These are phyloP conservation scores for Ophiodon elongatus DNA, from an alignment of 2,113 vertebrate genomes.

Conservation along the genomic window DNA sequence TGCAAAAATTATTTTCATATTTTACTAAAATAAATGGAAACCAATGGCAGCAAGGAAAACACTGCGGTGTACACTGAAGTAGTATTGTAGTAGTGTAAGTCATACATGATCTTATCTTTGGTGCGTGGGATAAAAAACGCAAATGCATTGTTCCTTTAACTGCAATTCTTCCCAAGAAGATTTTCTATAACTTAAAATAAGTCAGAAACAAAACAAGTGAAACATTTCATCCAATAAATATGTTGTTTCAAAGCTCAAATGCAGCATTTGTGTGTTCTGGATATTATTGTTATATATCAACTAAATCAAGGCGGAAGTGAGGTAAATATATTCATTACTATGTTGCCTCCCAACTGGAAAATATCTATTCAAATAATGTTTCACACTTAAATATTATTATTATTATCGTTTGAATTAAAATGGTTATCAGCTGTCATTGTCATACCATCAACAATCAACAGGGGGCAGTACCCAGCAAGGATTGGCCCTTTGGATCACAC, in stretches of 20 bases:
- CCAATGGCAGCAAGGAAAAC: not conserved
- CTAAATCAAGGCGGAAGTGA: not conserved
- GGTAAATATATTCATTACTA: not conserved
- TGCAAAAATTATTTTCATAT: not conserved
- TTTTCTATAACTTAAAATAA: not conserved
- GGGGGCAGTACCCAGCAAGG: slow-evolving; percentile 27
- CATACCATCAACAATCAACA: slow-evolving; percentile 15
- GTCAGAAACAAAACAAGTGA: not conserved
- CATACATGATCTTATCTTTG: not conserved
- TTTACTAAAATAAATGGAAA: not conserved
- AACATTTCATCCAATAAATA: not conserved
- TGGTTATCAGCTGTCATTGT: not conserved
- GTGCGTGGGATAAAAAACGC: not conserved
- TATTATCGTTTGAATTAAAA: not conserved
- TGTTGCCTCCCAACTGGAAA: not conserved
- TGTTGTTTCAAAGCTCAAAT: not conserved
- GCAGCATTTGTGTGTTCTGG: not conserved
- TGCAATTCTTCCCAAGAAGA: not conserved
- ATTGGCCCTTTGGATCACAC: not conserved
- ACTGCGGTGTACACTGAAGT: not conserved
- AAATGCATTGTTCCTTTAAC: not conserved
- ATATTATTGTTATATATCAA: not conserved
- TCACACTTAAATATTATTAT: not conserved
- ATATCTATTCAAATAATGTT: not conserved
- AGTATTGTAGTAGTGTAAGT: not conserved